phyloP scores from a whole-genome alignment of 2,888 invertebrate species.

The Ethmia dodecea region DNA sequence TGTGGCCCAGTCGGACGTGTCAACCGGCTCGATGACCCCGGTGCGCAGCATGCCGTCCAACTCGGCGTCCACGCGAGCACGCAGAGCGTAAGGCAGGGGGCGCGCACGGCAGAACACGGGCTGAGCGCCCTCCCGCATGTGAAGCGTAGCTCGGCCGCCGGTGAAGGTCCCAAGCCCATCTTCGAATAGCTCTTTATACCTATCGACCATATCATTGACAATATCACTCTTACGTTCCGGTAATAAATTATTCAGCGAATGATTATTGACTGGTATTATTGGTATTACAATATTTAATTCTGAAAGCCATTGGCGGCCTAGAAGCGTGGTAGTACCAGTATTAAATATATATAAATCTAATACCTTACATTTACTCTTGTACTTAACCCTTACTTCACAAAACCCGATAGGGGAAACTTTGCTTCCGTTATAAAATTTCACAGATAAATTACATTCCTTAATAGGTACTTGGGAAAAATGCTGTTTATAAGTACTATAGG shows the following conservation, averaged over 20 bases:
- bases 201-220: background rate
- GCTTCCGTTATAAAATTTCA: background rate
- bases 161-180: background rate
- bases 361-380: background rate
- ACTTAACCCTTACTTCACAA: background rate
- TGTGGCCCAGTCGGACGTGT: slow-evolving; percentile 8
- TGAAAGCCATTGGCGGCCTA: background rate
- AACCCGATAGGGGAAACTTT: background rate
- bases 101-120: background rate
- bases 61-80: background rate
- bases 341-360: background rate
- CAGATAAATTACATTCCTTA: background rate
- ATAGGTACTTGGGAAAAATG: background rate
- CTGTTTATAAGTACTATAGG: background rate
- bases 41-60: background rate
- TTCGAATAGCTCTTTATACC: background rate
- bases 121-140: background rate
- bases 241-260: background rate
- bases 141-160: background rate
- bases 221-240: background rate
- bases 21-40: background rate
- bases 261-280: background rate
- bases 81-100: background rate
- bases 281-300: background rate
- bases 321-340: background rate